Base-by-base conservation (phyloP, 2,797 vertebrate genomes). In the Darevskia nairensis region DNA sequence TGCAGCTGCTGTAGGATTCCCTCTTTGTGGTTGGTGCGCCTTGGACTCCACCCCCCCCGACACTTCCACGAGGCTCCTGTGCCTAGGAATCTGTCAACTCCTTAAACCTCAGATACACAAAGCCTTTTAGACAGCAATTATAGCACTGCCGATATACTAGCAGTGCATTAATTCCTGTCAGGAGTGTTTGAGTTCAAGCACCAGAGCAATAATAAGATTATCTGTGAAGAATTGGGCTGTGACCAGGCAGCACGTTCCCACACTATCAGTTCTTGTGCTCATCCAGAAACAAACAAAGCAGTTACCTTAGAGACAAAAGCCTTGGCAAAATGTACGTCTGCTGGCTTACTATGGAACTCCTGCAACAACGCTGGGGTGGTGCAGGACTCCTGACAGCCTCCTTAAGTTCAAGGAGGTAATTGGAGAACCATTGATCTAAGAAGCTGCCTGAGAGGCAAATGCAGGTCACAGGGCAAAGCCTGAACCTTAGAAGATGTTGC, bases 111-210 rank as follows among this genome's bases (percentile, higher is more conserved):
- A 69, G 21, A 76, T 39, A 68, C 11, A 23, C 25, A 71, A 81
- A 79, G 46, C 32, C 41, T 79, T 88, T 84, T 44, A 2, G 32
- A 79, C 32, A 84, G 46, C 75, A 71, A 59, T 79, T 88, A 46
- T 71, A 84, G 68, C 68, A 23, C 21, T 44, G 21, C 50, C 44
- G 44, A 32, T 72, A 55, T 69, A 61, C 19, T 61, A 44, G 81
- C 81, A 17, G 32, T 84, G 35, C n/a, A 69, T 84, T 77, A 84
- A 83, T 84, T 84, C 17, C 82, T 84, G 46, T 71, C 75, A 88
- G 75, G 76, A 78, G 27, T 35, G 21, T 41, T 82, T 44, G 61
- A n/a, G 11, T 84, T 84, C 75, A 84, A 78, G 81, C 32, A 59
- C 50, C 50, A 29, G 9, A 78, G 35, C 35, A 84, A 78, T 84